Evolutionary conservation across 1,140 invertebrate genomes (phyloP), one percentile per base, ranked within the genome.

Genomic region (Halyomorpha halys): DNA sequence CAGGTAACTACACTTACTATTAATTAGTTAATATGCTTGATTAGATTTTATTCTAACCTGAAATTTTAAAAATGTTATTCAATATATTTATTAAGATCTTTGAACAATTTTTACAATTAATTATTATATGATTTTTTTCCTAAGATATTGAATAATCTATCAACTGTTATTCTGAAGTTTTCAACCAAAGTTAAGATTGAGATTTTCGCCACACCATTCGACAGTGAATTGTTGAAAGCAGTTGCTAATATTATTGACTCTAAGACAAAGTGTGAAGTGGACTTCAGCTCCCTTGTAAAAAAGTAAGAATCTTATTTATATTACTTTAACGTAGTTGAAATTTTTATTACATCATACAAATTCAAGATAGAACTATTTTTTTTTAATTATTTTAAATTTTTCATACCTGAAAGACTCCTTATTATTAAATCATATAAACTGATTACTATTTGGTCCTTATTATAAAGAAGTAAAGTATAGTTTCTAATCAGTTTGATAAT

Each of bases 171-270:
- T 30, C 73, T 74, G 59, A 75, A 76, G 68, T 70, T 80, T 60
- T 73, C 73, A 21, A 68, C 71, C n/a, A 76, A 77, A 63, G 70
- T 74, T 60, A 66, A 71, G 30, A 67, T 77, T 18, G 78, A 80
- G 66, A 73, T 80, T 2, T 60, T 81, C 9, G 77, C 71, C 18
- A 56, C 78, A 25, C 76, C 78, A 47, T 66, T 79, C 19, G 72
- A 72, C 34, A 61, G 61, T 6, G 67, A 72, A 51, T 72, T 76
- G 1, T 69, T 80, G 0, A 75, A 74, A 49, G 47, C 47, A 49
- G 21, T 18, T n/a, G 21, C 47, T 49, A 18, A 49, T 13, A 18
- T 19, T 49, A 5, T 49, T 18, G 47, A 49, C 14, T 49, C 21
- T 13, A 39, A 39, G 21, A 21, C 47, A 49, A 49, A 49, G 47